These are phyloP conservation scores for Alca torda DNA, from an alignment of 2,797 vertebrate genomes.

Conservation along the genomic window DNA sequence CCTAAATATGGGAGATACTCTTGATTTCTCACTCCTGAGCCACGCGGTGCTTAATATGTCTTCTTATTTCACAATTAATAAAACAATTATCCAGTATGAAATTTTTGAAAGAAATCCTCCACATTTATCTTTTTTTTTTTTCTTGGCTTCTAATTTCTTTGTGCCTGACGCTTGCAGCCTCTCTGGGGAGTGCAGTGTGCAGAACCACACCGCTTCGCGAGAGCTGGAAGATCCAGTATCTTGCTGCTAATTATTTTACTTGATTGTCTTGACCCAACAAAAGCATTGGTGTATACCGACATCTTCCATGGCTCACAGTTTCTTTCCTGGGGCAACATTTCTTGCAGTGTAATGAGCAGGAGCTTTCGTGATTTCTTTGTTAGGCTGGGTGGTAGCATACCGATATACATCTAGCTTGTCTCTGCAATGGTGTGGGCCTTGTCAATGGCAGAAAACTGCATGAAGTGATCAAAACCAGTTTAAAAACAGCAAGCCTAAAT, in stretches of 20 bases:
- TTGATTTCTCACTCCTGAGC: slow-evolving; percentile 49
- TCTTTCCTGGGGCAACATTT: slow-evolving; percentile 42
- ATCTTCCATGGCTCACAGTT: slow-evolving; percentile 42
- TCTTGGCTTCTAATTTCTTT: slow-evolving; percentile 28
- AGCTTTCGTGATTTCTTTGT: not conserved
- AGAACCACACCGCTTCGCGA: slow-evolving; percentile 16
- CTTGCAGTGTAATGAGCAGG: not conserved
- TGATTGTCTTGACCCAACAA: slow-evolving; percentile 64
- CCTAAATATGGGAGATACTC: slow-evolving; percentile 58
- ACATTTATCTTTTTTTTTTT: not conserved
- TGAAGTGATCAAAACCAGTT: not conserved
- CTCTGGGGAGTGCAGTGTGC: not conserved
- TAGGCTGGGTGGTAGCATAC: not conserved
- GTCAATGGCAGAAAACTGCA: not conserved
- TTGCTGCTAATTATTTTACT: slow-evolving; percentile 63
- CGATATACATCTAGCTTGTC: fast-evolving
- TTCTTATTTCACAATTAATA: slow-evolving; percentile 53
- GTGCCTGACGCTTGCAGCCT: slow-evolving; percentile 1
- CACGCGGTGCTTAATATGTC: not conserved
- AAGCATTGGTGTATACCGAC: slow-evolving; percentile 48
- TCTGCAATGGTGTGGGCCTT: not conserved
- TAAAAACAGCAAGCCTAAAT: not conserved
- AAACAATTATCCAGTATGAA: slow-evolving; percentile 36
- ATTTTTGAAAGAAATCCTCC: slow-evolving; percentile 5
- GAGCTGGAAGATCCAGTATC: slow-evolving; percentile 61